A percentile compares a stretch with the other conserved stretches of the same genome.
These are phyloP conservation scores for Aphelenchoides fujianensis DNA, from an alignment of 1,140 invertebrate genomes.

Conservation along the genomic window DNA sequence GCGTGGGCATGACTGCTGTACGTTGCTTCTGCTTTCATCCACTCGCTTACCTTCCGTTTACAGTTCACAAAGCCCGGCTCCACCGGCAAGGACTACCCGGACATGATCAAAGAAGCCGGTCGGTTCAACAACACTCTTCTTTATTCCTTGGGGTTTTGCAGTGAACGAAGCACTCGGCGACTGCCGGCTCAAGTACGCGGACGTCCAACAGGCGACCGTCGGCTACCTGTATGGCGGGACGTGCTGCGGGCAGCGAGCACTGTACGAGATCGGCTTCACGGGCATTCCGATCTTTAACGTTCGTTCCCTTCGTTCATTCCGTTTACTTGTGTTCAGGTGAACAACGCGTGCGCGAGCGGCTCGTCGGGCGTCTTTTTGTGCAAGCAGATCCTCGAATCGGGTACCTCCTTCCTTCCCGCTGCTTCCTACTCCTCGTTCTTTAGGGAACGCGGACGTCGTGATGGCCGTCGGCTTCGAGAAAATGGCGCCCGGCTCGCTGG, in stretches of 20 bases:
- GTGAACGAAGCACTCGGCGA: constrained; percentile 83
- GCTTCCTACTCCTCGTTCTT: too few relatives aligned
- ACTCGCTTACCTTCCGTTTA: constrained; percentile 14
- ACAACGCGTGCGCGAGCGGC: constrained; percentile 96
- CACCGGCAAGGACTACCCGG: constrained; percentile 82
- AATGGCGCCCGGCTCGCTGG: constrained; percentile 87
- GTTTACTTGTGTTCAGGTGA: constrained; percentile 69
- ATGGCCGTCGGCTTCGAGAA: constrained; percentile 95
- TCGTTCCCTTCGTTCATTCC: neutral
- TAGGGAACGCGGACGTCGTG: constrained; percentile 75
- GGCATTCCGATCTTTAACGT: constrained; percentile 95
- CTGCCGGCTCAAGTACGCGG: constrained; percentile 75
- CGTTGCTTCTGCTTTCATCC: neutral
- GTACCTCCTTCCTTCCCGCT: too few relatives aligned
- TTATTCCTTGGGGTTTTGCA: constrained; percentile 13
- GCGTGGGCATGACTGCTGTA: constrained; percentile 83
- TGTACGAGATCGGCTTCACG: constrained; percentile 90
- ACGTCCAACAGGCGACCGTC: constrained; percentile 65
- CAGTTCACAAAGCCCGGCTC: constrained; percentile 83
- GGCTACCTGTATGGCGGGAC: constrained; percentile 84
- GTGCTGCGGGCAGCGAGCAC: constrained; percentile 84
- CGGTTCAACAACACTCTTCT: constrained; percentile 4
- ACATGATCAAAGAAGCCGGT: constrained; percentile 85
- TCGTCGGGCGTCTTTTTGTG: constrained; percentile 83
- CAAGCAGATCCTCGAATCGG: constrained; percentile 78